A percentile compares a stretch with the other conserved stretches of the same genome.
phyloP scores from a whole-genome alignment of 37 sponge, comb jelly and placozoan genomes.

The Oscarella lobularis region DNA sequence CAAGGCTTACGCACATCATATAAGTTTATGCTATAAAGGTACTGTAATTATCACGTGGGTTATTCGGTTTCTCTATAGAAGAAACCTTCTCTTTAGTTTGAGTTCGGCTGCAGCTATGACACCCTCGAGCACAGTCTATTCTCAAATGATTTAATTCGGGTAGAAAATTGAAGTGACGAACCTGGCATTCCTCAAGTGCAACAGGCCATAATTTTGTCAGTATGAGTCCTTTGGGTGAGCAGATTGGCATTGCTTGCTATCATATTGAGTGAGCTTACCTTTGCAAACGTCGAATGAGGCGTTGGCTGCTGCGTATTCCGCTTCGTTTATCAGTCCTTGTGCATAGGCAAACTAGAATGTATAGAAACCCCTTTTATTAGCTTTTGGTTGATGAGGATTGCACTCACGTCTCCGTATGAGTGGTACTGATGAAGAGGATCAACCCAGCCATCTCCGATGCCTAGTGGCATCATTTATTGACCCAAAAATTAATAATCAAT shows the following conservation, averaged over 20 bases:
- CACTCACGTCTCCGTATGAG: slow-evolving; percentile 39
- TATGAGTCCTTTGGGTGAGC: too few species aligned
- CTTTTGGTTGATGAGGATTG: too few species aligned
- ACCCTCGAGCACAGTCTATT: background rate
- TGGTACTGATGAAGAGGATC: slow-evolving; percentile 62
- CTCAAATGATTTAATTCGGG: background rate
- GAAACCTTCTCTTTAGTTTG: background rate
- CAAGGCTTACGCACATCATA: slow-evolving; percentile 52
- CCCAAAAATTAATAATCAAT: too few species aligned
- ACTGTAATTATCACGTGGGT: too few species aligned
- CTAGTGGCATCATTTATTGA: too few species aligned
- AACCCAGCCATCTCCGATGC: slow-evolving; percentile 89
- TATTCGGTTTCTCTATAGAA: too few species aligned
- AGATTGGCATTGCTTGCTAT: too few species aligned
- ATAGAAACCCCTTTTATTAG: too few species aligned
- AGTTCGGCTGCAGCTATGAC: background rate
- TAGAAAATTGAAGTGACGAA: slow-evolving; percentile 4
- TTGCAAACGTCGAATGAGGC: slow-evolving; percentile 47
- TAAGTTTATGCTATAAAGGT: slow-evolving; percentile 31
- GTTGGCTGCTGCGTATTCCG: slow-evolving; percentile 20
- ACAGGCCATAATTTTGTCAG: slow-evolving; percentile 23
- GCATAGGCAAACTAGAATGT: slow-evolving; percentile 28
- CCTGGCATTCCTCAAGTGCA: slow-evolving; percentile 52
- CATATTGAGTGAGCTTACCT: slow-evolving; percentile 11
- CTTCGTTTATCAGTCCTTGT: slow-evolving; percentile 30